Conservation (phyloP, 2,113 vertebrate species). For the Neodontobutis hainanensis region DNA sequence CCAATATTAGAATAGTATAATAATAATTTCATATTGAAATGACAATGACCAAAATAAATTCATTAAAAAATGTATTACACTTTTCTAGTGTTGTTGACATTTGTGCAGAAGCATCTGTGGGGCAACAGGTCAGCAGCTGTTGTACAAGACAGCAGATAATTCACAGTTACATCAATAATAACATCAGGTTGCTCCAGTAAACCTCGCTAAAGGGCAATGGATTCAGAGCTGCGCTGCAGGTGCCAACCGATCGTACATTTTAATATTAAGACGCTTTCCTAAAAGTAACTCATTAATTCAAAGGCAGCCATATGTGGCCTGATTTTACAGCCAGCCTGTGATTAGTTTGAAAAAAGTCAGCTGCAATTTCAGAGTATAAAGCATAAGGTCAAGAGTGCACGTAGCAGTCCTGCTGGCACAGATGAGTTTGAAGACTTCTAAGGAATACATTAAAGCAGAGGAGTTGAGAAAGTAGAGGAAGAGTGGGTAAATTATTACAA, state of each 20-base stretch:
- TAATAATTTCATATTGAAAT: too few relatives aligned
- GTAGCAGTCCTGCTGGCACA: conserved; percentile 8
- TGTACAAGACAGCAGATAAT: background rate
- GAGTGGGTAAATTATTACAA: background rate
- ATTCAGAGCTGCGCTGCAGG: background rate
- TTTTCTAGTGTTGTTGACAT: background rate
- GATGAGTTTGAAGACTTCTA: conserved; percentile 18
- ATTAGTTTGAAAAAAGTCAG: conserved; percentile 40
- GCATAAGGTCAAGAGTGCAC: conserved; percentile 22
- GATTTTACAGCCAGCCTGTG: conserved; percentile 32
- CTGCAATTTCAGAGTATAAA: conserved; percentile 17
- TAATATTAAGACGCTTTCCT: background rate
- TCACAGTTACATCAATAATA: background rate
- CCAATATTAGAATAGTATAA: too few relatives aligned
- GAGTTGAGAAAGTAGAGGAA: background rate
- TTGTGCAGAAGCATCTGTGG: background rate
- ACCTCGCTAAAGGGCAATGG: background rate
- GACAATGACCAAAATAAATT: too few relatives aligned
- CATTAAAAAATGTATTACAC: background rate
- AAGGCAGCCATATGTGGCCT: conserved; percentile 13
- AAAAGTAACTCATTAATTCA: conserved; percentile 29
- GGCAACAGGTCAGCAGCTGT: conserved; percentile 6
- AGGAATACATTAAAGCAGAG: conserved; percentile 10
- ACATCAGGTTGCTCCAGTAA: background rate
- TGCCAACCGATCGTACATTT: background rate